A percentile compares a stretch with the other conserved stretches of the same genome.
Conservation (phyloP, 64 coral and sea anemone species). For the Actinia tenebrosa region DNA sequence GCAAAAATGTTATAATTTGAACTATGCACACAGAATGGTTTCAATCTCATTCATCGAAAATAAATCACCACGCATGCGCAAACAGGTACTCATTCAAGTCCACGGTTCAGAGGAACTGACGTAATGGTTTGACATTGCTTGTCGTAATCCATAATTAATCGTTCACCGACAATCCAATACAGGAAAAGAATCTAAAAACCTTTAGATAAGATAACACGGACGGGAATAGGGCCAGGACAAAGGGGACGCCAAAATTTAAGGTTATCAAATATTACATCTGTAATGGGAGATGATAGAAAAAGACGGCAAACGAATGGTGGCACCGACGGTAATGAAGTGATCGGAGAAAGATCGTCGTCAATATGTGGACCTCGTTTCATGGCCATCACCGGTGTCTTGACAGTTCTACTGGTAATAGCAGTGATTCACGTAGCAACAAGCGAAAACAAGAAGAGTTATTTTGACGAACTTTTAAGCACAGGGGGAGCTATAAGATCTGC, state of each 20-base stretch:
- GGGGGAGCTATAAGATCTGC: conserved; percentile 80
- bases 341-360: conserved; percentile 28
- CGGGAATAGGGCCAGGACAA: background rate
- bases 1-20: background rate
- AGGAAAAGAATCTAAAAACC: background rate
- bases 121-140: conserved; percentile 12
- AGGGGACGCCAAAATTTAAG: background rate
- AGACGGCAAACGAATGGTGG: conserved; percentile 3
- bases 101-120: background rate
- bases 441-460: conserved; percentile 84
- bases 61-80: background rate
- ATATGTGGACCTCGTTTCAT: conserved; percentile 69
- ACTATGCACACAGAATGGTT: background rate
- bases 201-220: background rate
- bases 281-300: conserved; percentile 18
- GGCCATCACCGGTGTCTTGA: conserved; percentile 78
- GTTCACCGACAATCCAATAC: background rate
- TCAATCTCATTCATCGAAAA: background rate
- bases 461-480: conserved; percentile 90
- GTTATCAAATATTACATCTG: background rate
- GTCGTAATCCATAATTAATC: conserved; percentile 11
- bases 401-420: conserved; percentile 80
- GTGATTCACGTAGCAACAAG: conserved; percentile 91
- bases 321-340: conserved; percentile 12
- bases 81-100: background rate